A percentile compares a stretch with the other conserved stretches of the same genome.
phyloP scores from a whole-genome alignment of 2,888 invertebrate species.

The Drosophila borborema region DNA sequence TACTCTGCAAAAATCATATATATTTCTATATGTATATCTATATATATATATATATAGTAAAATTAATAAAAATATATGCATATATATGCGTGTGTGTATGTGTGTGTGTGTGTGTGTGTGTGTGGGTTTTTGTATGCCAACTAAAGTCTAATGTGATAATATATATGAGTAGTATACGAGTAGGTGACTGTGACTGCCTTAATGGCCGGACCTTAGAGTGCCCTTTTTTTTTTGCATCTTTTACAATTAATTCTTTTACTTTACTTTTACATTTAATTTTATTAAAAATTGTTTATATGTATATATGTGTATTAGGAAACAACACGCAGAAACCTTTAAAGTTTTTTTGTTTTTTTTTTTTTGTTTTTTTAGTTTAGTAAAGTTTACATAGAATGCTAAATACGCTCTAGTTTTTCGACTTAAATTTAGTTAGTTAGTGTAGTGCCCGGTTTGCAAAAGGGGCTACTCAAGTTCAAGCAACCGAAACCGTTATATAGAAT shows the following conservation, averaged over 20 bases:
- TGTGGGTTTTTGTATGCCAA: slow-evolving; percentile 43
- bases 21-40: neutral
- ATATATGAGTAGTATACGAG: slow-evolving; percentile 74
- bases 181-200: slow-evolving; percentile 64
- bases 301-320: slow-evolving; percentile 64
- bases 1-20: slow-evolving; percentile 65
- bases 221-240: neutral
- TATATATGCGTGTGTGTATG: slow-evolving; percentile 8
- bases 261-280: slow-evolving; percentile 31
- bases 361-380: slow-evolving; percentile 11
- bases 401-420: slow-evolving; percentile 9
- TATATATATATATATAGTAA: slow-evolving; percentile 23
- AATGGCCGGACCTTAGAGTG: slow-evolving; percentile 4
- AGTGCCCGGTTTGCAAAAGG: neutral
- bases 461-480: slow-evolving; percentile 34
- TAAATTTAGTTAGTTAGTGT: slow-evolving; percentile 19
- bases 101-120: slow-evolving; percentile 19
- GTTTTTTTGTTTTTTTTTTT: slow-evolving; percentile 24
- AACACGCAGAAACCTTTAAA: slow-evolving; percentile 78
- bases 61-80: slow-evolving; percentile 19
- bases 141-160: slow-evolving; percentile 75
- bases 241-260: slow-evolving; percentile 23
- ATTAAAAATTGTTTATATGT: slow-evolving; percentile 19
- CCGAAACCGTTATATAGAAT: slow-evolving; percentile 59
- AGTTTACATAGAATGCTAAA: slow-evolving; percentile 39